Evolutionary conservation across 1,140 invertebrate genomes (phyloP).

Genomic region (Chrysomallon squamiferum): DNA sequence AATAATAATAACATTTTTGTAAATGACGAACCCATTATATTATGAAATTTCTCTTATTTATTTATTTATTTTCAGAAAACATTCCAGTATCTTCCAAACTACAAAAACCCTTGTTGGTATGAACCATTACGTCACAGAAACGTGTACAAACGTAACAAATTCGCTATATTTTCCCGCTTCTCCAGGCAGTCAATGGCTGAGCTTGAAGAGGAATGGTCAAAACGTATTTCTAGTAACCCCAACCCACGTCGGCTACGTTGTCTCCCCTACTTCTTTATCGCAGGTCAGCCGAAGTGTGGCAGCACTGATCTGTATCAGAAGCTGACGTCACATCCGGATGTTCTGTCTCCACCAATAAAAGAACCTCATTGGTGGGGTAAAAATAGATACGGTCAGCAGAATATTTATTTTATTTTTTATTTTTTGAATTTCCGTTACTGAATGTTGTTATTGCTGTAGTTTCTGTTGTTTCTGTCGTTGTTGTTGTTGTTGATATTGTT

Average conservation of each 20-base stretch:
- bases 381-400: constrained; percentile 45
- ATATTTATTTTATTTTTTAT: background rate
- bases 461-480: too few species aligned
- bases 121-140: constrained; percentile 25
- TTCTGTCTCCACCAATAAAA: constrained; percentile 43
- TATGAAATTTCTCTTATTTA: too few species aligned
- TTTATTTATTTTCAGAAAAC: constrained; percentile 29
- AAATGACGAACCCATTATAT: too few species aligned
- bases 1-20: too few species aligned
- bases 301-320: constrained; percentile 53
- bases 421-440: too few species aligned
- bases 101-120: constrained; percentile 52
- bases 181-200: constrained; percentile 15
- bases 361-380: constrained; percentile 59
- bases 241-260: constrained; percentile 35
- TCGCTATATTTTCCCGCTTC: constrained; percentile 25
- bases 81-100: constrained; percentile 32
- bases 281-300: constrained; percentile 55
- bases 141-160: constrained; percentile 41
- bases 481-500: too few species aligned
- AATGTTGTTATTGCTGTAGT: background rate
- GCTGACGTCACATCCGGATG: constrained; percentile 43
- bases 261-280: constrained; percentile 53
- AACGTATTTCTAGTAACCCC: background rate
- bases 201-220: constrained; percentile 29